Conservation (phyloP, 1,140 invertebrate species). For the Pseudobourletiella spinata region DNA sequence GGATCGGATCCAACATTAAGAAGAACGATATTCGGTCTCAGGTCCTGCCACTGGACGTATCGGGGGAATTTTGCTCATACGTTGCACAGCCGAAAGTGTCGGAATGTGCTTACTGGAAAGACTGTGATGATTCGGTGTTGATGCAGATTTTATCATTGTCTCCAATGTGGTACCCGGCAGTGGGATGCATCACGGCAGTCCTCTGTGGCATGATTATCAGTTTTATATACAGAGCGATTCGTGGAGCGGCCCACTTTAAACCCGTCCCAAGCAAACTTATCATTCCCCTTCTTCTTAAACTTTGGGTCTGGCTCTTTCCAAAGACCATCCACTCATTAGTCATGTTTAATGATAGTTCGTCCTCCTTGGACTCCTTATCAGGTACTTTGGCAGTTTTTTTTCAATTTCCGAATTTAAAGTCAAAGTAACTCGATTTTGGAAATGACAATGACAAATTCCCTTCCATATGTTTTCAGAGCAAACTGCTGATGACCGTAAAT, state of each 20-base stretch:
- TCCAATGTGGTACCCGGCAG: conserved; percentile 61
- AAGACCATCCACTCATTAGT: neutral
- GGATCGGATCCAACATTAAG: conserved; percentile 17
- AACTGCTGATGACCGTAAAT: too few species aligned
- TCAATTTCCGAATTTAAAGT: too few species aligned
- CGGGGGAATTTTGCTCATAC: neutral
- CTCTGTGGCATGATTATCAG: conserved; percentile 57
- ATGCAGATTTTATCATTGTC: conserved; percentile 24
- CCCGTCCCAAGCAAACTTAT: conserved; percentile 16
- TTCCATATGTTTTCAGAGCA: too few species aligned
- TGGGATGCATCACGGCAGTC: conserved; percentile 57
- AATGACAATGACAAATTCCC: too few species aligned
- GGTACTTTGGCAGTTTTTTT: too few species aligned
- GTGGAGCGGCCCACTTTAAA: neutral
- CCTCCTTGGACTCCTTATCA: too few species aligned
- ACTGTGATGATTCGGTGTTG: conserved; percentile 3
- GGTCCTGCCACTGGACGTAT: conserved; percentile 39
- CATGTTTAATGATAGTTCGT: conserved; percentile 1
- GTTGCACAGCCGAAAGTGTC: neutral
- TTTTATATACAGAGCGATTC: neutral
- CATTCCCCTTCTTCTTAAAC: conserved; percentile 12
- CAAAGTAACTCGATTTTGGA: too few species aligned
- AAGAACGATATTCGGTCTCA: conserved; percentile 17
- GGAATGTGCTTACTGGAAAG: conserved; percentile 18
- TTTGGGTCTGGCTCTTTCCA: conserved; percentile 17